Conservation (phyloP, 2,797 vertebrate genomes). For the Chanos chanos region DNA sequence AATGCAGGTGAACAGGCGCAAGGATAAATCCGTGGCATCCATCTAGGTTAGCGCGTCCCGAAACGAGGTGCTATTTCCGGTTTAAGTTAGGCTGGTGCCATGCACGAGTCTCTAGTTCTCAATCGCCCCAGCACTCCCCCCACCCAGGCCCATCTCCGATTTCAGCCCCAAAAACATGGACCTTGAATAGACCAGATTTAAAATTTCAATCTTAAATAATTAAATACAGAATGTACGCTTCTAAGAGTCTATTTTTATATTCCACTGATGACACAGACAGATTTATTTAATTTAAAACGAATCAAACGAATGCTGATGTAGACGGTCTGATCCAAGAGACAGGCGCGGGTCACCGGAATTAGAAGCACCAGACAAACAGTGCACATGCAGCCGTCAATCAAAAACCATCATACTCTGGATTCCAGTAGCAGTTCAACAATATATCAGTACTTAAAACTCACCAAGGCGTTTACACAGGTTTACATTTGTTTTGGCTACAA, state of each 20-base stretch:
- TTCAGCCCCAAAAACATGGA: not conserved
- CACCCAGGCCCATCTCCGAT: not conserved
- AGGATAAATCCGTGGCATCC: not conserved
- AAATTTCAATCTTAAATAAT: too few species aligned
- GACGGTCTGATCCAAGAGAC: too few species aligned
- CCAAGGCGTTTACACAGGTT: not conserved
- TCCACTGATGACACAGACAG: too few species aligned
- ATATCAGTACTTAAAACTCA: not conserved
- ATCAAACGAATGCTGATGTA: too few species aligned
- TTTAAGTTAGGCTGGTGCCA: not conserved
- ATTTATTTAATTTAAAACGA: too few species aligned
- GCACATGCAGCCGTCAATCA: constrained; percentile 37
- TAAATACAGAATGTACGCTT: not conserved
- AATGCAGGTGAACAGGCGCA: not conserved
- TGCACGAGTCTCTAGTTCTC: not conserved
- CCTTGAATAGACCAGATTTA: too few species aligned
- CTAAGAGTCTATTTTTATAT: not conserved
- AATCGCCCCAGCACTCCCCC: not conserved
- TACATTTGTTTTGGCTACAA: too few species aligned
- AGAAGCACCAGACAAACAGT: constrained; percentile 24
- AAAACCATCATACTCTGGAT: constrained; percentile 8
- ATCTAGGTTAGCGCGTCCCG: not conserved
- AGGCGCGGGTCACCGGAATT: constrained; percentile 14
- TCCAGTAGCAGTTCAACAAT: not conserved
- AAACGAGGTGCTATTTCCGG: constrained; percentile 3